Evolutionary conservation across 2,888 invertebrate species (phyloP).

Genomic region (Morpho achilles): DNA sequence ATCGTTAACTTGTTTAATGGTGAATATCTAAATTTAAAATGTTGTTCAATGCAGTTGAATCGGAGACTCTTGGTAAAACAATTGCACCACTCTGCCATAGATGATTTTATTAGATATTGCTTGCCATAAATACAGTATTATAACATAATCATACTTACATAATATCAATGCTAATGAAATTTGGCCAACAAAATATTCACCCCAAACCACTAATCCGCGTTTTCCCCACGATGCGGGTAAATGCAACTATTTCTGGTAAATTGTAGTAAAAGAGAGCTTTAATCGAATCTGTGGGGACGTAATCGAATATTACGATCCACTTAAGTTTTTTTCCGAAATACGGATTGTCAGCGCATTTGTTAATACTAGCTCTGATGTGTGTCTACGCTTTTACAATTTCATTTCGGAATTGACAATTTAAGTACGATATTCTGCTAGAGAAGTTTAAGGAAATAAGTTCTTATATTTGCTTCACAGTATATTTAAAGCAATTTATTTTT

Average conservation of each 20-base stretch:
- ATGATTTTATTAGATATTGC: background rate
- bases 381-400: too few species aligned
- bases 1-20: too few species aligned
- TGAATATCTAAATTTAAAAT: too few species aligned
- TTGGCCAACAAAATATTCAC: constrained; percentile 32
- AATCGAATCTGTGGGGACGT: constrained; percentile 59
- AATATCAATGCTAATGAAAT: constrained; percentile 35
- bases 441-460: too few species aligned
- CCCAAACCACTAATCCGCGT: constrained; percentile 30
- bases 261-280: constrained; percentile 58
- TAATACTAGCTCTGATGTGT: too few species aligned
- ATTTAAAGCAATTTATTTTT: too few species aligned
- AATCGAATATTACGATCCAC: constrained; percentile 59
- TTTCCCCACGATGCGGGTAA: constrained; percentile 31
- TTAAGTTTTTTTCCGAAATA: constrained; percentile 45
- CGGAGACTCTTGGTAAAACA: too few species aligned
- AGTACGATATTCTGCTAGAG: too few species aligned
- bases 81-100: background rate
- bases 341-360: too few species aligned
- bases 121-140: constrained; percentile 7
- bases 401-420: too few species aligned
- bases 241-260: constrained; percentile 37
- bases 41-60: too few species aligned
- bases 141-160: constrained; percentile 10
- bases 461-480: too few species aligned